These are phyloP conservation scores for Acrocephalus arundinaceus DNA, from an alignment of 2,113 vertebrate genomes.

Conservation along the genomic window DNA sequence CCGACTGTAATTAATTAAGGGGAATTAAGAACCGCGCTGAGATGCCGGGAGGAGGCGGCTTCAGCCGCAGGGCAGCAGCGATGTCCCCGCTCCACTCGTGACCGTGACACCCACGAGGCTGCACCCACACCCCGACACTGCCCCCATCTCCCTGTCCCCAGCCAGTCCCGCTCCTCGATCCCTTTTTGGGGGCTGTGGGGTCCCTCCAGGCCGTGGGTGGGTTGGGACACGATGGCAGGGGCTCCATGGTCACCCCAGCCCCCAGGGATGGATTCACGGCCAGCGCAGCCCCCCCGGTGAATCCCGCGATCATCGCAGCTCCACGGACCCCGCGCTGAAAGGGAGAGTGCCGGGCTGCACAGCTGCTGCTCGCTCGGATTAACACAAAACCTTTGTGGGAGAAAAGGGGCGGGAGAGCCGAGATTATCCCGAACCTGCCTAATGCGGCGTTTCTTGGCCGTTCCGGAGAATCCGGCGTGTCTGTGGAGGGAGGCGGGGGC, in stretches of 20 bases:
- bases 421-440: constrained; percentile 17
- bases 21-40: not conserved
- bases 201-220: not conserved
- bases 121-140: accelerated
- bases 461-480: not conserved
- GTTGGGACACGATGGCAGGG: accelerated
- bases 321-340: not conserved
- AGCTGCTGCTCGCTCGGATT: not conserved
- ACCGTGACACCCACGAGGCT: not conserved
- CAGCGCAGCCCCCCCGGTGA: not conserved
- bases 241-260: not conserved
- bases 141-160: not conserved
- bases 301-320: not conserved
- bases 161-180: accelerated
- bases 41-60: no score
- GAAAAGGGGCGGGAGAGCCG: constrained; percentile 1
- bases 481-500: not conserved
- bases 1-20: not conserved
- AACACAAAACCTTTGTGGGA: not conserved
- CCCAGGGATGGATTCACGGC: not conserved
- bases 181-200: no score
- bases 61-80: not conserved
- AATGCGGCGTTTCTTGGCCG: not conserved
- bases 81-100: not conserved
- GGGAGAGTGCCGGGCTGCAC: not conserved